Base-by-base conservation (phyloP, 2,888 invertebrate genomes). In the Ophion costatus region DNA sequence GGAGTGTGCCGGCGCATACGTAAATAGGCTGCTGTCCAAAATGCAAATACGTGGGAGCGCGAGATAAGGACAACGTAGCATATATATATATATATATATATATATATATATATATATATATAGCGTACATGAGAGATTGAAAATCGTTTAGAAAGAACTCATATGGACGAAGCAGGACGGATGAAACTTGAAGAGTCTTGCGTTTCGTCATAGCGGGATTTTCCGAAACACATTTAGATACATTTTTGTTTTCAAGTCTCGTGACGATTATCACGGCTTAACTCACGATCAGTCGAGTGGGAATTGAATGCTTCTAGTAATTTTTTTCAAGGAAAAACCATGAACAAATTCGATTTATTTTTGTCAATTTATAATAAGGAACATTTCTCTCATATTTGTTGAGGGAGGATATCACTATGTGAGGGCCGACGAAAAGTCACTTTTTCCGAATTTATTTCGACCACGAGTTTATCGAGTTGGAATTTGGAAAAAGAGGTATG, bases 1-100 rank as follows among this genome's bases (percentile, higher is more conserved):
- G 86, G 91, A 91, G 92, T 91, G 92, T 92, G 92, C 89, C 88
- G 87, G 66, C 88, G 92, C 92, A 92, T 93, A 92, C 87, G 90
- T 90, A 92, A 93, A 92, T 93, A 92, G 87, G 88, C 84, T 84
- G 83, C 81, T 86, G 91, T 91, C 90, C 91, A 83, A 90, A 90
- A 88, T 86, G 91, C 90, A 93, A 92, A 93, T 93, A 91, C 90
- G 90, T 92, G 92, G 87, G 86, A 85, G 87, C 88, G 81, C 76
- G 85, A 92, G 92, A 93, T 93, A 93, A 93, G 91, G 88, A 89
- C 80, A 76, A 80, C 74, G 56, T 73, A 79, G 42, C 69, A 78
- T 56, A 38, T 61, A 69, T 63, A 69, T 66, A 38, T n/a, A 63
- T 22, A 38, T 59, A 33, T 74, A 61, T 69, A 63, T 45, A n/a